Base-by-base conservation (phyloP, 2,113 vertebrate genomes). In the Microcebus lehilahytsara region DNA sequence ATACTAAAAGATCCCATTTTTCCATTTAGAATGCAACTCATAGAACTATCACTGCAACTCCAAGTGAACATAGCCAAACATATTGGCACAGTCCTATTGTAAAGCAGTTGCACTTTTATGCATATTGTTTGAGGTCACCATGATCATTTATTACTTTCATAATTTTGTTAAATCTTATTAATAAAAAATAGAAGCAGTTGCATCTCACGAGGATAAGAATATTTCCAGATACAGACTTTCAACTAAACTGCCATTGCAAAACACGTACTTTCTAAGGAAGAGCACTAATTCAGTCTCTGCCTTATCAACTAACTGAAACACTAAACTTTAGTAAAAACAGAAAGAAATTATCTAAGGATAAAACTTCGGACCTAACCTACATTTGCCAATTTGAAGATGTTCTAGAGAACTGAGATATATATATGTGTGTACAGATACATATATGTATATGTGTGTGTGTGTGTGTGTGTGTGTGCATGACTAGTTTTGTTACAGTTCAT, bases 311-410 rank as follows among this genome's bases (percentile, higher is more conserved):
- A 79, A 91, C 6, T 34, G 4, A 93, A 69, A 85, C 37, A 58
- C 37, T 93, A 69, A 93, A 77, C 23, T 85, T 96, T 25, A 80
- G 7, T 79, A 93, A 53, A 72, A 93, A 86, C 30, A 92, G 51
- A 89, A 96, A 81, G 53, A 81, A 93, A 58, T 74, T 6, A 56
- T 17, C 51, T 83, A 86, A 94, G 49, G 37, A 42, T 62, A 66
- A 91, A 72, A 94, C 9, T 40, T 90, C 23, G 85, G 49, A 81
- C 62, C 78, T 56, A 64, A 3, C 30, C 49, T 46, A 67, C 20
- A 89, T 27, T 51, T 62, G 30, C n/a, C 60, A 94, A 89, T 69
- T 75, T 86, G 32, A 67, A 94, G 22, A 85, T 51, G 5, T 89
- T 74, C 58, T 77, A 74, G 13, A 79, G 25, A 81, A 84, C 20